Evolutionary conservation across 1,140 invertebrate genomes (phyloP).

Genomic region (Homarus americanus): DNA sequence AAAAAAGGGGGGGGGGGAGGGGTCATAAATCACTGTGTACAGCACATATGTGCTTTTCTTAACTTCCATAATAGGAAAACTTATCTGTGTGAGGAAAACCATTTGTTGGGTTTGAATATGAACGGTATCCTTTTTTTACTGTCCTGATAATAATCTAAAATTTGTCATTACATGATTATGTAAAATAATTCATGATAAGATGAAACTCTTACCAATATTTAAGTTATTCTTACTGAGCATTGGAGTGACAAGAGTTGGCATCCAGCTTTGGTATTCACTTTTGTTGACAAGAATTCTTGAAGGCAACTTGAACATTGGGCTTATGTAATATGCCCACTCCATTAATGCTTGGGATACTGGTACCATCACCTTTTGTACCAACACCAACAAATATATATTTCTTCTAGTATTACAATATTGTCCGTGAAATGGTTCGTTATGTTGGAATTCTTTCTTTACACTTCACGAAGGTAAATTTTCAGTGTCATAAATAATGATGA

Average conservation of each 20-base stretch:
- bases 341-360: background rate
- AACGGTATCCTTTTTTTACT: background rate
- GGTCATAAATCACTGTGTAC: background rate
- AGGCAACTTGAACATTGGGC: background rate
- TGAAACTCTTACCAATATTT: background rate
- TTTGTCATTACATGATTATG: background rate
- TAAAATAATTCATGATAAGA: background rate
- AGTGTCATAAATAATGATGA: background rate
- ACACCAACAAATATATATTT: background rate
- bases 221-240: background rate
- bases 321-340: background rate
- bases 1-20: background rate
- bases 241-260: background rate
- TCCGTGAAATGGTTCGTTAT: background rate
- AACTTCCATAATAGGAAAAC: background rate
- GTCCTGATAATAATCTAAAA: background rate
- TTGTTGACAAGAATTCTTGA: background rate
- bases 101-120: background rate
- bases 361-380: background rate
- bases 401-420: background rate
- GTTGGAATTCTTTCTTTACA: background rate
- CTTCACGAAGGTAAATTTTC: background rate
- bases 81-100: background rate
- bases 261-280: background rate
- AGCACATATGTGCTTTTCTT: background rate